These are phyloP conservation scores for Myotis davidii DNA, from an alignment of 2,113 vertebrate species.

Conservation along the genomic window DNA sequence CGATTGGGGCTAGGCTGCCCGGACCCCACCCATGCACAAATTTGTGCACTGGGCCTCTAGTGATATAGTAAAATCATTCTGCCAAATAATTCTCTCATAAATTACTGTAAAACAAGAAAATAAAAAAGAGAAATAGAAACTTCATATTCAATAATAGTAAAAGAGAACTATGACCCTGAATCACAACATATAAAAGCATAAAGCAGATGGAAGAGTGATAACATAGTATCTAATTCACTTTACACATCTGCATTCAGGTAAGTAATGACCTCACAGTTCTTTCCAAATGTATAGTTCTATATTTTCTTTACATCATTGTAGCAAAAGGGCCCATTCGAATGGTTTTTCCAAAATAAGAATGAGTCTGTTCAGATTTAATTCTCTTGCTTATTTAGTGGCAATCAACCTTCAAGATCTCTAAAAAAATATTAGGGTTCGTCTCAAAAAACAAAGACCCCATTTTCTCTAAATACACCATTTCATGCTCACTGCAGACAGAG, in stretches of 20 bases:
- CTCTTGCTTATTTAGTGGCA: neutral
- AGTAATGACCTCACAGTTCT: neutral
- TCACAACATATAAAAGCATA: neutral
- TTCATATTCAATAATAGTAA: neutral
- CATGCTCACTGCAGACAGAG: neutral
- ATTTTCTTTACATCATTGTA: neutral
- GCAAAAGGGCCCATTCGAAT: neutral
- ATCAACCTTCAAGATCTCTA: neutral
- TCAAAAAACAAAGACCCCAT: neutral
- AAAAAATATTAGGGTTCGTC: neutral
- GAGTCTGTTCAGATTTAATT: neutral
- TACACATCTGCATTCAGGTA: neutral
- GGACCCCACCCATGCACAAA: too few relatives aligned
- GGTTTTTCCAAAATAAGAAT: neutral
- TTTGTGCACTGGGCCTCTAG: too few relatives aligned
- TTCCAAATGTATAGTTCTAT: neutral
- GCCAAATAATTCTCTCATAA: neutral
- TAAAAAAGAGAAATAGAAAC: neutral
- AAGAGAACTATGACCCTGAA: neutral
- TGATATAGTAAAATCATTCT: neutral
- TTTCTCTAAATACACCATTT: neutral
- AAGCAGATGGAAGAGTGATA: neutral
- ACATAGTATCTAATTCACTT: neutral
- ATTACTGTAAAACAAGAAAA: constrained; percentile 11
- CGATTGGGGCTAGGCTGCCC: too few relatives aligned